Evolutionary conservation across 2,888 invertebrate genomes (phyloP), one percentile per base, ranked within the genome.

Genomic region (Leptinotarsa juncta): DNA sequence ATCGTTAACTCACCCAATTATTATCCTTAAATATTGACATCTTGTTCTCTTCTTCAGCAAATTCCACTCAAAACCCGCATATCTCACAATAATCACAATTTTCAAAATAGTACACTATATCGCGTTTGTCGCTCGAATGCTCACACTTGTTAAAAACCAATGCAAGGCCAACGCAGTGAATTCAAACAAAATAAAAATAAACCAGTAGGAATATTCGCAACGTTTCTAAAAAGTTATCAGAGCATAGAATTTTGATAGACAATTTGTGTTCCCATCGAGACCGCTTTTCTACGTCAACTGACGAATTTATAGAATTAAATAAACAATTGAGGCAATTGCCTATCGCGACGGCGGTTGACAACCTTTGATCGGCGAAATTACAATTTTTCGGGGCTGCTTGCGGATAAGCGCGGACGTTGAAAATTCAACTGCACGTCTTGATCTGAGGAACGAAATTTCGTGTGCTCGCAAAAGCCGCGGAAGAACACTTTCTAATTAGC

Each of bases 11-110:
- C 48, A 72, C 72, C 72, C 65, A 65, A 23, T 72, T 72, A 42
- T 72, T 72, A 60, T 72, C 72, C 67, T 72, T 72, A 48, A 72
- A 72, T 5, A 72, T 72, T 50, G 72, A 72, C 72, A 72, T 72
- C 55, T 18, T n/a, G n/a, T 10, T 26, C 18, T 26, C 51, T 67
- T 53, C 55, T n/a, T 65, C 42, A 67, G 16, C 18, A 71, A 67
- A 42, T 16, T 67, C 60, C 26, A n/a, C 48, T 12, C 4, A 42
- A 57, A 68, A 57, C 69, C 18, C 57, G 42, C 69, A 69, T 69
- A 42, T 57, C 20, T 42, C 55, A 55, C 68, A 32, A 53, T 55
- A 55, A 68, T 50, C 67, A 67, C 69, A 69, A 16, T 48, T 20
- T 69, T 62, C 26, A 32, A 62, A 62, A 32, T 16, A n/a, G 32